Evolutionary conservation across 2,113 vertebrate species (phyloP).

Genomic region (Orcinus orca): DNA sequence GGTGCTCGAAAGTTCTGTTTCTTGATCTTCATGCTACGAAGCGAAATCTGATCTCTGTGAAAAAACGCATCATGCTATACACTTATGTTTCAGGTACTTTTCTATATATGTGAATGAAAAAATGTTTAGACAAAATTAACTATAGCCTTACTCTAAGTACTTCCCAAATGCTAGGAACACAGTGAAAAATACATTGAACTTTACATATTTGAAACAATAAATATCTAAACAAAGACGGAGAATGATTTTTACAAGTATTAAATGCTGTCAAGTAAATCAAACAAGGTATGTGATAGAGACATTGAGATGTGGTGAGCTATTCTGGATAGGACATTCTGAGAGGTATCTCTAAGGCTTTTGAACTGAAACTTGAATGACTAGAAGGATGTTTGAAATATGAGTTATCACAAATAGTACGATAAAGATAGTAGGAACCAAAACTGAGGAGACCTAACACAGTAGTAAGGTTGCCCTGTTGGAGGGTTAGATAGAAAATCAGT

Average conservation of each 20-base stretch:
- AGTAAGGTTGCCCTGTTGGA: not conserved
- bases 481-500: not conserved
- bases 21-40: not conserved
- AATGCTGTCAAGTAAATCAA: not conserved
- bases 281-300: not conserved
- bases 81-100: not conserved
- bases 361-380: not conserved
- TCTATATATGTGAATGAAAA: not conserved
- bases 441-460: not conserved
- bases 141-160: not conserved
- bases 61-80: not conserved
- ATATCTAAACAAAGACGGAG: not conserved
- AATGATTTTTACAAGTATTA: not conserved
- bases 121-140: not conserved
- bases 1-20: not conserved
- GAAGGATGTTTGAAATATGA: not conserved
- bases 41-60: not conserved
- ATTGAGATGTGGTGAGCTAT: not conserved
- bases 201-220: not conserved
- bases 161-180: not conserved
- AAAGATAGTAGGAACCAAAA: not conserved
- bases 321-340: not conserved
- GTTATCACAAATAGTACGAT: not conserved
- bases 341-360: not conserved
- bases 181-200: not conserved